A percentile compares a stretch with the other conserved stretches of the same genome.
Conservation (phyloP, 1,140 invertebrate genomes). For the Calosoma granatense region DNA sequence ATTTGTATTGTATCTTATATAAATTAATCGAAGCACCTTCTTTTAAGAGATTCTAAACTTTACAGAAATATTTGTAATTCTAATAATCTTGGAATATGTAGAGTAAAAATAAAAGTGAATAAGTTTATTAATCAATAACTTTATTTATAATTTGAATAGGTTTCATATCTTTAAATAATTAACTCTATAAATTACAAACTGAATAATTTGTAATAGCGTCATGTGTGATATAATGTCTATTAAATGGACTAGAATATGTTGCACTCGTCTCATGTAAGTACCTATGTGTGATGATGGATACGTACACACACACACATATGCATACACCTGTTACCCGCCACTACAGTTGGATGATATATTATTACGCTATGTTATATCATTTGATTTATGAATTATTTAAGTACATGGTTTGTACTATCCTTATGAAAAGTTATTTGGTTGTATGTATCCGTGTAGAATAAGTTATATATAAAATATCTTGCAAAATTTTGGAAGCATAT, state of each 20-base stretch:
- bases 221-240: background rate
- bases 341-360: no score
- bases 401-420: constrained; percentile 1
- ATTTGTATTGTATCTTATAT: no score
- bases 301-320: no score
- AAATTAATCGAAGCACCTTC: no score
- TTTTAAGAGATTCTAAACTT: no score
- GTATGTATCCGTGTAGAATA: background rate
- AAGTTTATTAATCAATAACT: constrained; percentile 1
- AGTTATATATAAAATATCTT: background rate
- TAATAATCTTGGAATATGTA: no score
- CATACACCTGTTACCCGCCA: no score
- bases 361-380: no score
- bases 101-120: background rate
- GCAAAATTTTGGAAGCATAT: constrained; percentile 2
- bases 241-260: background rate
- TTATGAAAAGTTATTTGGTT: background rate
- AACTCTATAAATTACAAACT: background rate
- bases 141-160: background rate
- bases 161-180: background rate
- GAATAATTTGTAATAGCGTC: background rate
- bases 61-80: no score
- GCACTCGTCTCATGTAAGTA: no score
- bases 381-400: no score
- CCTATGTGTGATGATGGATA: no score